Evolutionary conservation across 2,888 invertebrate species (phyloP).

Genomic region (Caradrina clavipalpis): DNA sequence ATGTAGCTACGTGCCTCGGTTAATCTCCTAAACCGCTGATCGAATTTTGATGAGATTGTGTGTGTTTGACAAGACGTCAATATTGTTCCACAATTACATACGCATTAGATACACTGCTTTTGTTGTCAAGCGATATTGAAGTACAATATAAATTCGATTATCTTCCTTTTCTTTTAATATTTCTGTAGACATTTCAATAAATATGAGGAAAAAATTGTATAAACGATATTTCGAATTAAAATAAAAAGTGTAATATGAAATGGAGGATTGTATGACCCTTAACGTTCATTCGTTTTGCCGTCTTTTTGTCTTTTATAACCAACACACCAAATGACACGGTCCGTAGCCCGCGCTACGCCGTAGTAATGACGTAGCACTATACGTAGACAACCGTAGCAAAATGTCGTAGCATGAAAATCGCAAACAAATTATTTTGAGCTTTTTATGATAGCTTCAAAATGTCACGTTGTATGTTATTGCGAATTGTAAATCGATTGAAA

Average conservation of each 20-base stretch:
- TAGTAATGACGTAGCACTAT: conserved; percentile 47
- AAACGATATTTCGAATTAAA: conserved; percentile 1
- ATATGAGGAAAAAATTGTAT: background rate
- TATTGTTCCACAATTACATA: background rate
- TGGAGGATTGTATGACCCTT: conserved; percentile 33
- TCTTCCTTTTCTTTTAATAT: no score
- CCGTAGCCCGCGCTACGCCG: conserved; percentile 43
- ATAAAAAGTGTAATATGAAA: conserved; percentile 22
- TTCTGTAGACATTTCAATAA: no score
- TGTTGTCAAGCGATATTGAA: no score
- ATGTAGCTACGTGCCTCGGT: conserved; percentile 1
- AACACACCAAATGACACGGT: conserved; percentile 22
- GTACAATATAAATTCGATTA: no score
- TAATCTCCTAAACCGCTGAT: conserved; percentile 11
- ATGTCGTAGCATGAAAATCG: conserved; percentile 29
- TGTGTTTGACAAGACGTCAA: background rate
- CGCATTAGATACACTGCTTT: no score
- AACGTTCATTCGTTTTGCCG: conserved; percentile 5
- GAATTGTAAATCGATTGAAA: conserved; percentile 20
- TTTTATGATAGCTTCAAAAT: conserved; percentile 37
- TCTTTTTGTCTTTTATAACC: conserved; percentile 23
- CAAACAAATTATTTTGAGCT: conserved; percentile 23
- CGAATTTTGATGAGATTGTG: background rate
- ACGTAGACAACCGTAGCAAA: conserved; percentile 27
- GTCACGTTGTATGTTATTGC: conserved; percentile 12